Evolutionary conservation across 2,888 invertebrate species (phyloP), one percentile per base, ranked within the genome.

Genomic region (Agrotis exclamationis): DNA sequence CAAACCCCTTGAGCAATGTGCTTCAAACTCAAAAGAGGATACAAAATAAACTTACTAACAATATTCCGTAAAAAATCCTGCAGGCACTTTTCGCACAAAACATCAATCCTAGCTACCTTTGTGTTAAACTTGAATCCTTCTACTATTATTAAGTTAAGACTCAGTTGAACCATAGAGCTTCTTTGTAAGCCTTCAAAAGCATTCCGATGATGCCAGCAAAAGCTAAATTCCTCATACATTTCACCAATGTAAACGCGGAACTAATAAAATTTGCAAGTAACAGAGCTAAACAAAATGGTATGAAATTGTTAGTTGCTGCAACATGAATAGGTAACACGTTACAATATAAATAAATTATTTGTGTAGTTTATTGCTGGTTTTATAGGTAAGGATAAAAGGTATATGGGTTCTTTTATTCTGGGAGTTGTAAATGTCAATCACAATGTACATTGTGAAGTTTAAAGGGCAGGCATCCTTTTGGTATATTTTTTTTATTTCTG

Each of bases 121-220:
- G 69, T 58, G 47, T 33, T 20, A n/a, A 68, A 68, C 70, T 63
- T 18, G 11, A 72, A 74, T 76, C 70, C 65, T 48, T 64, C 20
- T 65, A 58, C 53, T 70, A 65, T 71, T 80, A 82, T 77, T 82
- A 80, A 76, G 58, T 74, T 70, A 16, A 70, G 66, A 63, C 57
- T 70, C 48, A 73, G 65, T 80, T 44, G 18, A 79, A 82, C 74
- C 76, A 74, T 62, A 24, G 16, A 73, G 60, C 68, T 63, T 85
- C 85, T 84, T 84, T 82, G 85, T 75, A 69, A 71, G 74, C 59
- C 63, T 74, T 82, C 82, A 85, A 85, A 85, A 80, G 81, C 80
- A 83, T 85, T 85, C 76, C 82, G 54, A 47, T 44, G 74, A 63
- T 60, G 50, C 75, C 53, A 77, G 71, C 69, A 45, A 65, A 59